Evolutionary conservation across 2,888 invertebrate species (phyloP).

Genomic region (Mythimna loreyi): DNA sequence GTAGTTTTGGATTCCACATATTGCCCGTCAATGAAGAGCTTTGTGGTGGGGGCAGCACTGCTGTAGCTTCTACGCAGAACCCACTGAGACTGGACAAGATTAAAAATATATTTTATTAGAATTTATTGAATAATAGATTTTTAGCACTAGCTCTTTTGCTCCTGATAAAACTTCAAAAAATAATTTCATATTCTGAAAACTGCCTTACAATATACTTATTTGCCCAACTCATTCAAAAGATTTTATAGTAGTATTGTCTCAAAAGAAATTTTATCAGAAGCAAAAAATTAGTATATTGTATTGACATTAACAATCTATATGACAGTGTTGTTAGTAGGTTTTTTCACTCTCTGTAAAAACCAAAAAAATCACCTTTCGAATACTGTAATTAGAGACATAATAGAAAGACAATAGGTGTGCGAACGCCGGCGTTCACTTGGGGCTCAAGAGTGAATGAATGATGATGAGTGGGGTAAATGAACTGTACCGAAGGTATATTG

Average conservation of each 20-base stretch:
- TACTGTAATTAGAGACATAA: too few species aligned
- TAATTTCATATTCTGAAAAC: neutral
- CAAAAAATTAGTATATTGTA: neutral
- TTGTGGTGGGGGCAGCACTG: constrained; percentile 94
- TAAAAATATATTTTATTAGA: neutral
- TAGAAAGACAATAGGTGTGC: too few species aligned
- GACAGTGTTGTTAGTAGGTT: neutral
- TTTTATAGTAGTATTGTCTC: neutral
- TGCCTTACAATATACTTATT: neutral
- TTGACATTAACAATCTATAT: neutral
- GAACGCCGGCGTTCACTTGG: too few species aligned
- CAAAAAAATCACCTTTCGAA: too few species aligned
- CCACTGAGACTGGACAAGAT: constrained; percentile 74
- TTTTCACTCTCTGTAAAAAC: too few species aligned
- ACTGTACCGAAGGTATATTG: neutral
- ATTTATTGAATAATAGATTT: neutral
- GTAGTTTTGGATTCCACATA: constrained; percentile 97
- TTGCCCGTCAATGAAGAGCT: constrained; percentile 98
- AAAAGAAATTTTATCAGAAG: neutral
- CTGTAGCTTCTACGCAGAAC: constrained; percentile 87
- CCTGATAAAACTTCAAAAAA: neutral
- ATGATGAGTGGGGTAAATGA: neutral
- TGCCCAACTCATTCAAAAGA: neutral
- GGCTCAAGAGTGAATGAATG: too few species aligned
- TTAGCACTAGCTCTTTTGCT: neutral